These are phyloP conservation scores for Arizona elegans DNA, from an alignment of 2,113 vertebrate genomes.

Conservation along the genomic window DNA sequence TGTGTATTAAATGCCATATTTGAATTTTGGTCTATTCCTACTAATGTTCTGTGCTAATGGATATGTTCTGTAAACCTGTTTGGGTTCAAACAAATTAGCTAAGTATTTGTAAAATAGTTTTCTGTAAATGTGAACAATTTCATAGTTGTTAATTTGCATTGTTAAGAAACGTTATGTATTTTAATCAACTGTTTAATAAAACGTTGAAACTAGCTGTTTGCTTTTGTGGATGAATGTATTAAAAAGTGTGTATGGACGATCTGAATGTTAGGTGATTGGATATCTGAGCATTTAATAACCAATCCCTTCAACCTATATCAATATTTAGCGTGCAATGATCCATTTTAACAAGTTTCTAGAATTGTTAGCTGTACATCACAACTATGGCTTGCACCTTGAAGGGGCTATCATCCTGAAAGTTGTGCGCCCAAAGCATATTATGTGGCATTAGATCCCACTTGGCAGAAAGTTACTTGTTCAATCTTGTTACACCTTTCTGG, in stretches of 20 bases:
- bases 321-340: conserved; percentile 49
- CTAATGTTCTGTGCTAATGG: conserved; percentile 67
- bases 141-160: conserved; percentile 62
- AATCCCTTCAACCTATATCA: conserved; percentile 75
- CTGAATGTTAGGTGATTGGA: conserved; percentile 70
- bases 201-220: conserved; percentile 80
- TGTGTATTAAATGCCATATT: conserved; percentile 70
- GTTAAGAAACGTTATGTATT: conserved; percentile 73
- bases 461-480: background rate
- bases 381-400: conserved; percentile 51
- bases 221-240: conserved; percentile 80
- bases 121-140: conserved; percentile 70
- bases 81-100: conserved; percentile 84
- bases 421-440: background rate
- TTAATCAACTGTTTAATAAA: conserved; percentile 78
- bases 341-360: conserved; percentile 35
- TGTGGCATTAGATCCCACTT: background rate
- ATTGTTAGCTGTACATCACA: conserved; percentile 34
- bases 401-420: conserved; percentile 41
- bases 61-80: conserved; percentile 74
- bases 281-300: conserved; percentile 50
- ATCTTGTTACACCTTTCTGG: background rate
- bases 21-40: conserved; percentile 74
- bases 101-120: conserved; percentile 71
- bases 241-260: conserved; percentile 63